Evolutionary conservation across 2,113 vertebrate species (phyloP), one percentile per base, ranked within the genome.

Genomic region (Perca flavescens): DNA sequence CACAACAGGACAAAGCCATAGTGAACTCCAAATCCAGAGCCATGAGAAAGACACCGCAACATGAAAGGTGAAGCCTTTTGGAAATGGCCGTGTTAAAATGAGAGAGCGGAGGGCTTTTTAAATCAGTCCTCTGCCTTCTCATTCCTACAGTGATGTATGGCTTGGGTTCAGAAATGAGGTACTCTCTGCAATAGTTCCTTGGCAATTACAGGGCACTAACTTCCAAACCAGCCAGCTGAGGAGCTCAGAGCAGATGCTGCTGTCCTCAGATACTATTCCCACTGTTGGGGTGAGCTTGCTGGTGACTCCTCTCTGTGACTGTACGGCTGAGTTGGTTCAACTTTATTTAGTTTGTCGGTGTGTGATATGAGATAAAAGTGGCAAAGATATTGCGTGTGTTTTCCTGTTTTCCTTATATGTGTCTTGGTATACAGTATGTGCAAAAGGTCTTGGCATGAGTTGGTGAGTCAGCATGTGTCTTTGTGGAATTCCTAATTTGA

Each of bases 141-240:
- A 94, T 95, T 95, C 90, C 52, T 91, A 73, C 82, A 7, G 73
- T 94, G 92, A 94, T 94, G 91, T 92, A 94, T 94, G 92, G 80
- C 87, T 92, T 90, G 22, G 49, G 87, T 90, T 91, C 85, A 81
- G 81, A 93, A 91, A 93, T 90, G 84, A 91, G 79, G 79, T 83
- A 81, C 90, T 94, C 86, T 60, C 79, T 85, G 82, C 81, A 84
- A 81, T 84, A 87, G 89, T 87, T 91, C 91, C 90, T 88, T 86
- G 74, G 75, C 91, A 94, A 94, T 94, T 94, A 94, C 92, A 94
- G 92, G 90, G 89, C 40, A 67, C 84, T 85, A 14, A 71, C 84
- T 25, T 77, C 72, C 71, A 86, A 92, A 89, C 60, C 88, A 91
- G 82, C 88, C 86, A 67, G 86, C 88, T 54, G 74, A 91, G 64